These are phyloP conservation scores for Leptodactylus fallax DNA, from an alignment of 2,797 vertebrate genomes.

Conservation along the genomic window DNA sequence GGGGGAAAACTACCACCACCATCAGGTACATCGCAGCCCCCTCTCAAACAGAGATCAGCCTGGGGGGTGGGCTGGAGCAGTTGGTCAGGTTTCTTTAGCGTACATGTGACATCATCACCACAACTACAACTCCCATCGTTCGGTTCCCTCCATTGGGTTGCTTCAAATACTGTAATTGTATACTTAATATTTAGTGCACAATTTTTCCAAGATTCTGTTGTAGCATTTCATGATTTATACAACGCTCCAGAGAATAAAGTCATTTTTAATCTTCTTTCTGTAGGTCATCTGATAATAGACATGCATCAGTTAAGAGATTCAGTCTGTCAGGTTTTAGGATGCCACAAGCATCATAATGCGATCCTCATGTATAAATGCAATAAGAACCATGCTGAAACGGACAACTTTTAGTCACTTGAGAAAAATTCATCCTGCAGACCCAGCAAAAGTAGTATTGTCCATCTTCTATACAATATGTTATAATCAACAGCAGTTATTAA, in stretches of 20 bases:
- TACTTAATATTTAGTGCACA: not conserved
- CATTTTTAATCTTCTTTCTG: not conserved
- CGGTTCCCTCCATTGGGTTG: no score
- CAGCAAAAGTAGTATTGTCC: not conserved
- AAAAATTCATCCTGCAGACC: not conserved
- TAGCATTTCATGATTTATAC: not conserved
- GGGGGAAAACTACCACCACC: no score
- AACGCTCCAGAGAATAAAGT: not conserved
- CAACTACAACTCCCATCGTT: no score
- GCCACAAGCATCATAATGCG: not conserved
- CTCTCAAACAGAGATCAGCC: no score
- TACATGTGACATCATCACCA: no score
- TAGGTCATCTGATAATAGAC: slow-evolving; percentile 30
- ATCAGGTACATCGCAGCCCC: no score
- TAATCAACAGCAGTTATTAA: not conserved
- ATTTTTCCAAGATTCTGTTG: not conserved
- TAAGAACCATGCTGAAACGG: not conserved
- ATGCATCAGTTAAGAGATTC: not conserved
- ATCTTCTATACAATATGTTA: not conserved
- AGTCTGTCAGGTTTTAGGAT: not conserved
- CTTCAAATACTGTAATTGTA: not conserved
- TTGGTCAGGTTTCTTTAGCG: no score
- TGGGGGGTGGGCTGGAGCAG: no score
- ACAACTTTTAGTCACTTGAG: not conserved
- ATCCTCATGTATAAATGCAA: not conserved